phyloP scores from a whole-genome alignment of 2,797 vertebrate genomes.

The Pseudochaenichthys georgianus region DNA sequence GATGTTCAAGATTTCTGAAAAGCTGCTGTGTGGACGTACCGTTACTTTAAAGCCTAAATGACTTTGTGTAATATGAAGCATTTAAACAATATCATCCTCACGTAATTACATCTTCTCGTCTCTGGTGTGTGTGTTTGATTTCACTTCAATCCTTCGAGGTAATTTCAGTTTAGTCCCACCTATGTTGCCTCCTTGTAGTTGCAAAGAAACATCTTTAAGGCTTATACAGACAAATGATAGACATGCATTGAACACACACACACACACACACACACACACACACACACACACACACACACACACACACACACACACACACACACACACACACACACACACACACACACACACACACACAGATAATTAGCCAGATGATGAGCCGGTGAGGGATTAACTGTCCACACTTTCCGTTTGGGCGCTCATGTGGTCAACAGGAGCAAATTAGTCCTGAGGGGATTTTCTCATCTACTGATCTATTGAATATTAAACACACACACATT shows the following conservation, averaged over 20 bases:
- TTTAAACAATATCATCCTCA: not conserved
- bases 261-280: slow-evolving; percentile 17
- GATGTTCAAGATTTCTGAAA: no score
- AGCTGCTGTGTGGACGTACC: no score
- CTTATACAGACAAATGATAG: not conserved
- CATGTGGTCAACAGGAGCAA: slow-evolving; percentile 55
- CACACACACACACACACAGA: no score
- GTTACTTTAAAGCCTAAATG: not conserved
- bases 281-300: no score
- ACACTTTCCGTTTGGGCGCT: slow-evolving; percentile 55
- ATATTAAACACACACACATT: not conserved
- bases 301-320: no score
- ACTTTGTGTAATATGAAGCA: not conserved
- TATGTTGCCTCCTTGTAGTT: not conserved
- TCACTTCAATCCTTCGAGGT: not conserved
- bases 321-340: no score
- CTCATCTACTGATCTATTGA: slow-evolving; percentile 32
- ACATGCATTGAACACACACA: slow-evolving; percentile 9
- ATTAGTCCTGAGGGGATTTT: slow-evolving; percentile 54
- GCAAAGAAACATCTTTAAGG: slow-evolving; percentile 12
- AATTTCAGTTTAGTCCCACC: not conserved
- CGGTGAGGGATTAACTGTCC: slow-evolving; percentile 58
- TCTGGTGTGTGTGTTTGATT: not conserved
- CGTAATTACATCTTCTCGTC: no score
- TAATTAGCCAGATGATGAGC: slow-evolving; percentile 66